Percentiles rank a stretch among this genome's conserved stretches.
phyloP scores from a whole-genome alignment of 2,113 vertebrate genomes.

The Trogon surrucura region DNA sequence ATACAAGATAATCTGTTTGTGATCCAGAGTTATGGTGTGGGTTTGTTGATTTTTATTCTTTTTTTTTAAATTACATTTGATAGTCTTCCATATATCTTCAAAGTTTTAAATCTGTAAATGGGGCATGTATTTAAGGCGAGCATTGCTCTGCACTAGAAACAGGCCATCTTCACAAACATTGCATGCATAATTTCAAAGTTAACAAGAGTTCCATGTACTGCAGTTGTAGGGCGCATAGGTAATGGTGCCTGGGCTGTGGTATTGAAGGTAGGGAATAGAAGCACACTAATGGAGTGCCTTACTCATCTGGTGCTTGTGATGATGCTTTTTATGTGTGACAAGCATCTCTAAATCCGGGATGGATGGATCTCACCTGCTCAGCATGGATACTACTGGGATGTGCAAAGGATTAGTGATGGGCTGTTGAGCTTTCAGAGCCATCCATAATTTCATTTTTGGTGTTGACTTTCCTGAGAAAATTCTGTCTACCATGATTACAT shows the following conservation, averaged over 20 bases:
- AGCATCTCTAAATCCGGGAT: background rate
- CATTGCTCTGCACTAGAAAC: background rate
- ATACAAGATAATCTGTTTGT: background rate
- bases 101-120: background rate
- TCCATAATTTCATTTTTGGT: background rate
- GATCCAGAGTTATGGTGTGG: background rate
- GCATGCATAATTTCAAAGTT: background rate
- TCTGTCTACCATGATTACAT: background rate
- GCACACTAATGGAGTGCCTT: background rate
- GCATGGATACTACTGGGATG: background rate
- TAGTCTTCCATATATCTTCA: fast-evolving
- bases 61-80: background rate
- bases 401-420: background rate
- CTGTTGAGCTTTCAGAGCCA: background rate
- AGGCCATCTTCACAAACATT: background rate
- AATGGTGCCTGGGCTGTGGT: background rate
- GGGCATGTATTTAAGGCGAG: background rate
- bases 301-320: background rate
- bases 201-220: background rate
- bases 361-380: background rate
- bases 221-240: background rate
- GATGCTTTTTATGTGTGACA: background rate
- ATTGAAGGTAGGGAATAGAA: background rate
- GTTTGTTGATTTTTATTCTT: background rate
- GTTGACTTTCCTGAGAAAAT: background rate